Conservation (phyloP, 2,797 vertebrate genomes). For the Merluccius polli region DNA sequence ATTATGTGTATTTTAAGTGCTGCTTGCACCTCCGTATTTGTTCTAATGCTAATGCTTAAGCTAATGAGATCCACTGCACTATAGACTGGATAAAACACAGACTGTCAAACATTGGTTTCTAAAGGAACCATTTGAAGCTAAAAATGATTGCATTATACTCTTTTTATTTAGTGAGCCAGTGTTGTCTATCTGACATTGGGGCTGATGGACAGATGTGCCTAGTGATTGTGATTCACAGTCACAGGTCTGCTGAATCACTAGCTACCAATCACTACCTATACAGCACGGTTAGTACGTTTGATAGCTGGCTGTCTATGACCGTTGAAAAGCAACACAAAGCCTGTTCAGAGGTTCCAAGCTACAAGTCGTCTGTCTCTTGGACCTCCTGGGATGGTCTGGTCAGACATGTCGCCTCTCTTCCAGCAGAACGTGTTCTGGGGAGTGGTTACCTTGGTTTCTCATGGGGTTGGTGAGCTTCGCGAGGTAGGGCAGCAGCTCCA, state of each 20-base stretch:
- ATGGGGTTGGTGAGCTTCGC: conserved; percentile 85
- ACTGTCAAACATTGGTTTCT: neutral
- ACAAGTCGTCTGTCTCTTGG: neutral
- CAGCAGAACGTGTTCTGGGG: neutral
- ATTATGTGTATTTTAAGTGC: neutral
- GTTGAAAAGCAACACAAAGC: no score
- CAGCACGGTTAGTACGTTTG: neutral
- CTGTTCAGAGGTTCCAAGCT: no score
- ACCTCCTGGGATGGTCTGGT: neutral
- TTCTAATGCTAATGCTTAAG: no score
- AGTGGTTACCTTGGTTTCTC: conserved; percentile 85
- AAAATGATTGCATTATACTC: neutral
- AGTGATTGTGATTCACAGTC: neutral
- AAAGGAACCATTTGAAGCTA: neutral
- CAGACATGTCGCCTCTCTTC: neutral
- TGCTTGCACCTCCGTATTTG: neutral
- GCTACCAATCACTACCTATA: neutral
- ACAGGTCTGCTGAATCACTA: neutral
- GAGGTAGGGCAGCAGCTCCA: conserved; percentile 87
- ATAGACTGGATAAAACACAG: neutral
- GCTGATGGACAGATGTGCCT: neutral
- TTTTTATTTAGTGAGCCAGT: neutral
- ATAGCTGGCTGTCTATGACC: neutral
- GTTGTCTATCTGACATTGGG: neutral
- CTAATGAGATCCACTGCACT: neutral